Conservation (phyloP, 2,888 invertebrate species). For the Pemphredon lugubris region DNA sequence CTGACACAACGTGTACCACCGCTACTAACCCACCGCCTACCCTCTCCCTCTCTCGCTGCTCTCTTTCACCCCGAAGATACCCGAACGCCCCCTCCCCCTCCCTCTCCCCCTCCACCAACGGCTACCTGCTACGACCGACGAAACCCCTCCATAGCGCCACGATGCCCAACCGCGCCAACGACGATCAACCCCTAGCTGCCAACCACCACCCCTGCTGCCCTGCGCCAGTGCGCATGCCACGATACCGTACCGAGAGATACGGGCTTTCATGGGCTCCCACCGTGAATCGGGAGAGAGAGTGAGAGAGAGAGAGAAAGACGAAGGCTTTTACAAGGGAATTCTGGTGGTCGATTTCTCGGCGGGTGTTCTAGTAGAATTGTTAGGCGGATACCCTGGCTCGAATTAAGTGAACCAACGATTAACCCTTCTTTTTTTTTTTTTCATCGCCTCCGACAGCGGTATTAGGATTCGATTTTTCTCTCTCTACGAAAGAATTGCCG, state of each 20-base stretch:
- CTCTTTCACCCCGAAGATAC: too few relatives aligned
- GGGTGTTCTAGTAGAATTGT: too few relatives aligned
- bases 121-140: constrained; percentile 21
- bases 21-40: constrained; percentile 71
- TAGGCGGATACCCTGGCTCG: too few relatives aligned
- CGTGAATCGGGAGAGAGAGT: not conserved
- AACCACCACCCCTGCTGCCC: constrained; percentile 53
- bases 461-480: too few relatives aligned
- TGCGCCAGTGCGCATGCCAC: constrained; percentile 55
- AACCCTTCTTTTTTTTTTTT: too few relatives aligned
- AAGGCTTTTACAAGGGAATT: constrained; percentile 8
- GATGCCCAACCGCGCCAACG: constrained; percentile 39
- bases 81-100: constrained; percentile 9
- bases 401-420: too few relatives aligned
- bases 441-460: too few relatives aligned
- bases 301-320: too few relatives aligned
- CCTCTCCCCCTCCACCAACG: constrained; percentile 24
- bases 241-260: constrained; percentile 37
- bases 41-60: not conserved
- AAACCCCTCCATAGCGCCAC: constrained; percentile 34
- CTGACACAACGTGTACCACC: constrained; percentile 78
- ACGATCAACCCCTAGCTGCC: constrained; percentile 56
- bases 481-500: too few relatives aligned
- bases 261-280: not conserved
- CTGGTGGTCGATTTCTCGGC: constrained; percentile 29